These are phyloP conservation scores for Puffinus mauretanicus DNA, from an alignment of 2,113 vertebrate genomes.

Conservation along the genomic window DNA sequence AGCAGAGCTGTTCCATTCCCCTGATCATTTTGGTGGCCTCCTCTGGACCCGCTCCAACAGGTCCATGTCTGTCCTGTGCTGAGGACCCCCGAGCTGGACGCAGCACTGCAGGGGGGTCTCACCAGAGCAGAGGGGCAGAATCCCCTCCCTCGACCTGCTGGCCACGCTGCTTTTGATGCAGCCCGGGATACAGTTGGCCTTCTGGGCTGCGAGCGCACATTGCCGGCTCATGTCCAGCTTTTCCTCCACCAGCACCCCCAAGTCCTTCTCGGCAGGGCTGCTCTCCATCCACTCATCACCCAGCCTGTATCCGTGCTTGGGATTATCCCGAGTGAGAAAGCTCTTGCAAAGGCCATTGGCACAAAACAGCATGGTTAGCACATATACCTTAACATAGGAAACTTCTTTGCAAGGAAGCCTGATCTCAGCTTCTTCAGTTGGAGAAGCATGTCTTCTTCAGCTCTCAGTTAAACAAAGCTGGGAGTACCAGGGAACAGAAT, in stretches of 20 bases:
- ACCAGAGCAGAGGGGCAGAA: neutral
- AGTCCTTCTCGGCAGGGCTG: neutral
- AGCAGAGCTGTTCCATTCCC: too few relatives aligned
- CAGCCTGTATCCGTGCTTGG: neutral
- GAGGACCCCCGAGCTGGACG: neutral
- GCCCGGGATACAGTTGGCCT: fast-evolving
- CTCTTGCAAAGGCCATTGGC: neutral
- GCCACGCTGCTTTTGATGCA: neutral
- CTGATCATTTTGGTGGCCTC: too few relatives aligned
- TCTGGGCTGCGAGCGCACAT: fast-evolving
- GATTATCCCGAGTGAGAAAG: neutral
- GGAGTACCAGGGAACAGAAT: neutral
- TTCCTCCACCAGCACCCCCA: too few relatives aligned
- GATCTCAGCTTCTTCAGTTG: neutral
- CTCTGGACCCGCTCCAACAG: neutral
- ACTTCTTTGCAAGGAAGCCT: neutral
- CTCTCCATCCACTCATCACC: neutral
- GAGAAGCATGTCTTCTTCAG: neutral
- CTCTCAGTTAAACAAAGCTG: neutral
- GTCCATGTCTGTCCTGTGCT: neutral
- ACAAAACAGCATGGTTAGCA: neutral
- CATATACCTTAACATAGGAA: neutral
- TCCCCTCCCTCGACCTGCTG: neutral
- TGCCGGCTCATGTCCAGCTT: fast-evolving
- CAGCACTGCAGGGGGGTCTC: neutral